Base-by-base conservation (phyloP, 2,113 vertebrate species). In the Scomber colias region DNA sequence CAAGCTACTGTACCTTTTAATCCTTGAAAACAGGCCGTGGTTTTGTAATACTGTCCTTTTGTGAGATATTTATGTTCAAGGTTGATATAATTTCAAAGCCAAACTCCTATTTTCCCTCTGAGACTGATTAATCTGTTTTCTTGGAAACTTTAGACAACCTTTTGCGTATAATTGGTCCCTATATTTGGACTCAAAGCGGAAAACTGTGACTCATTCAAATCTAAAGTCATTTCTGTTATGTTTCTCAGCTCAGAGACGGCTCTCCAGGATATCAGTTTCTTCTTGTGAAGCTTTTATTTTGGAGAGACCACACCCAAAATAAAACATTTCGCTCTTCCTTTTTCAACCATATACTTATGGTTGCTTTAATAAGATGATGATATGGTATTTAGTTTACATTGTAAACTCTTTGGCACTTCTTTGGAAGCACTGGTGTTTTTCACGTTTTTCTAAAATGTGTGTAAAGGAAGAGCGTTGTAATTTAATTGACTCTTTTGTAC, bases 361-460 rank as follows among this genome's bases (percentile, higher is more conserved):
- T 64, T 75, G 61, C 57, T 30, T 46, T 53, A 35, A 16, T 4
- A n/a, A 19, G 27, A 16, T 24, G 12, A 40, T 40, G 19, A 35
- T 53, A 3, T 24, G 8, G 9, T 15, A 55, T 67, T 19, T 35
- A 65, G 59, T 75, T 68, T 77, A 83, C 69, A 27, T 45, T 49
- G 66, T 79, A 68, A 84, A 82, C 53, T 69, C 19, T 61, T 51
- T 24, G 16, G 63, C 57, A 70, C 60, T 77, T 69, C 44, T 66
- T 54, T 54, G 27, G 56, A 75, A 79, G 50, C 71, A 46, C 70
- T 76, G n/a, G 16, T 1, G 8, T 67, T 72, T 72, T 55, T 75
- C 7, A 54, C 44, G 13, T 67, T 31, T 71, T 49, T 71, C 1
- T 12, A 44, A 71, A 60, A 21, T 13, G 16, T 51, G 12, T 49